These are phyloP conservation scores for Dermochelys coriacea DNA, from an alignment of 2,797 vertebrate species.

Conservation along the genomic window DNA sequence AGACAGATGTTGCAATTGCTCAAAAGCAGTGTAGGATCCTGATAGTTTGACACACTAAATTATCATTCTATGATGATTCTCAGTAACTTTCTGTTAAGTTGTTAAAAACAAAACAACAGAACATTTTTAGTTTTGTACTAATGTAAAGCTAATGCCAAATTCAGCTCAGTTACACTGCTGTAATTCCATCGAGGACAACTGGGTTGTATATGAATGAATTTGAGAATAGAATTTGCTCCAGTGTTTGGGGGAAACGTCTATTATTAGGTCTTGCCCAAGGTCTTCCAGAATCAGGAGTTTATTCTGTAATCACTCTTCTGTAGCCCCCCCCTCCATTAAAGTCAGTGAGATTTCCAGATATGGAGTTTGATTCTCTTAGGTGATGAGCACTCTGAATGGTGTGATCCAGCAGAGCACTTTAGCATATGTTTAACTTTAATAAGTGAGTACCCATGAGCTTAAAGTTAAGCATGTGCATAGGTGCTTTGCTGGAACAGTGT, in stretches of 20 bases:
- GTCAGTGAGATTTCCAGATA: background rate
- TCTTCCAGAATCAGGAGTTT: background rate
- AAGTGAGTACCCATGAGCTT: background rate
- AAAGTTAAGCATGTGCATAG: accelerated
- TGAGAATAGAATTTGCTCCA: constrained; percentile 2
- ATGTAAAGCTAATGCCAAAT: background rate
- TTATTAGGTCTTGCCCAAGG: background rate
- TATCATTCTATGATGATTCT: background rate
- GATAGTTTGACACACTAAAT: background rate
- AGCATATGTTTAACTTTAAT: background rate
- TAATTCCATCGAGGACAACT: background rate
- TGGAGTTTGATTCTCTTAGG: background rate
- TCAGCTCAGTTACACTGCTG: background rate
- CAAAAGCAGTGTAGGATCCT: background rate
- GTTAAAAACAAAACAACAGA: background rate
- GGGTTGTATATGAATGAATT: background rate
- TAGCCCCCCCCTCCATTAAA: background rate
- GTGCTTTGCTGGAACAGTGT: background rate
- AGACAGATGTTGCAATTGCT: background rate
- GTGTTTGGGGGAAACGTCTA: background rate
- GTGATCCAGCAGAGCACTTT: background rate
- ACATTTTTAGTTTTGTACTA: background rate
- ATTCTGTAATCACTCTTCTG: background rate
- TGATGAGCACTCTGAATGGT: background rate
- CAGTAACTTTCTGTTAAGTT: background rate